Evolutionary conservation across 30 jellyfish, hydroid and myxozoan genomes (phyloP).

Genomic region (Turritopsis dohrnii): DNA sequence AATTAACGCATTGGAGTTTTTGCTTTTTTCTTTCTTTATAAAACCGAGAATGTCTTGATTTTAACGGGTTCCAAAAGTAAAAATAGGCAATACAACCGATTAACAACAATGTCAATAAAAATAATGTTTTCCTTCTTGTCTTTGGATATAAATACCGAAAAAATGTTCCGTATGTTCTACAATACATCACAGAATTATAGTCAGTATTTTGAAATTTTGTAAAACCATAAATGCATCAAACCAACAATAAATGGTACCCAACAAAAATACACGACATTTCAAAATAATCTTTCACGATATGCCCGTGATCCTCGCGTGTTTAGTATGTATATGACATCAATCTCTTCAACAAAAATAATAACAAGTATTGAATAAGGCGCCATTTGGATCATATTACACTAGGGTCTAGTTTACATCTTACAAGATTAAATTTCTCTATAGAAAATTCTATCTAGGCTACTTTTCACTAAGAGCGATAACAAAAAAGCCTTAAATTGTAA

Average conservation of each 20-base stretch:
- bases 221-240: too few relatives aligned
- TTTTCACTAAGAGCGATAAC: too few relatives aligned
- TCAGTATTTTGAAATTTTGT: not conserved
- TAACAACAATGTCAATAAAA: constrained; percentile 1
- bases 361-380: not conserved
- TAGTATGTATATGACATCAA: not conserved
- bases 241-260: too few relatives aligned
- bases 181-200: not conserved
- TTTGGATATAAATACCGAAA: constrained; percentile 17
- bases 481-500: too few relatives aligned
- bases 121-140: constrained; percentile 16
- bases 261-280: too few relatives aligned
- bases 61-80: not conserved
- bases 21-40: not conserved
- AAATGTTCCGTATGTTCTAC: not conserved
- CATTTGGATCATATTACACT: not conserved
- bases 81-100: not conserved
- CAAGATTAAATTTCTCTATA: too few relatives aligned
- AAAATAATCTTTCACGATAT: too few relatives aligned
- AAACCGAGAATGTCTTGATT: not conserved
- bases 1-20: too few relatives aligned
- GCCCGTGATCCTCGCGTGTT: not conserved
- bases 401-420: too few relatives aligned
- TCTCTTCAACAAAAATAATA: not conserved
- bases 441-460: too few relatives aligned